Percentiles rank a stretch among this genome's conserved stretches.
Evolutionary conservation across 2,888 invertebrate species (phyloP).

Genomic region (Cheilosia vernalis): DNA sequence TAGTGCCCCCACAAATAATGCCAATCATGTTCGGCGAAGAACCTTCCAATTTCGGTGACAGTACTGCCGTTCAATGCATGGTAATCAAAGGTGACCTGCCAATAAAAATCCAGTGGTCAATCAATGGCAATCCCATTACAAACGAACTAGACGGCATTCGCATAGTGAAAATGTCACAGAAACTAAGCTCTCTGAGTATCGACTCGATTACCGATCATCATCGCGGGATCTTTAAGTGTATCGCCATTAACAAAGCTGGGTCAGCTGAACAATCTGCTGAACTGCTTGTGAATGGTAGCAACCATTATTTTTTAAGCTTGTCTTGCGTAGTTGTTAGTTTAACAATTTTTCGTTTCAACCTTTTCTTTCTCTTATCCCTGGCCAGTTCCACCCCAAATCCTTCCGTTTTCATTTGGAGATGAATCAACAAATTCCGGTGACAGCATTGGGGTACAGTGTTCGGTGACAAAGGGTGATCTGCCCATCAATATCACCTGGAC

Average conservation of each 20-base stretch:
- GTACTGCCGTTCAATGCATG: slow-evolving; percentile 90
- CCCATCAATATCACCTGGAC: slow-evolving; percentile 88
- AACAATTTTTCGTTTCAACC: slow-evolving; percentile 35
- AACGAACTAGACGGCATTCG: slow-evolving; percentile 85
- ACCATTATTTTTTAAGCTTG: slow-evolving; percentile 2
- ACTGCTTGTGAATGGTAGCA: slow-evolving; percentile 88
- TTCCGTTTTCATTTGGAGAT: slow-evolving; percentile 89
- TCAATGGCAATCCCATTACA: slow-evolving; percentile 87
- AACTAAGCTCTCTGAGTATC: slow-evolving; percentile 89
- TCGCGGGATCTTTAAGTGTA: slow-evolving; percentile 90
- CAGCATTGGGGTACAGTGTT: slow-evolving; percentile 87
- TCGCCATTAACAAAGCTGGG: slow-evolving; percentile 88
- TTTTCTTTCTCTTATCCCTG: slow-evolving; percentile 24
- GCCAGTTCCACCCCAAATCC: slow-evolving; percentile 87
- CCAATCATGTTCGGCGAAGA: slow-evolving; percentile 91
- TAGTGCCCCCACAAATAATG: slow-evolving; percentile 90
- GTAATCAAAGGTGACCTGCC: slow-evolving; percentile 92
- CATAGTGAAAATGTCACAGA: slow-evolving; percentile 86
- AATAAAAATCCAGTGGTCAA: slow-evolving; percentile 89
- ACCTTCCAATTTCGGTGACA: slow-evolving; percentile 90
- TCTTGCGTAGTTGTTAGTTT: slow-evolving; percentile 25
- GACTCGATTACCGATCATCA: slow-evolving; percentile 89
- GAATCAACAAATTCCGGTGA: slow-evolving; percentile 89
- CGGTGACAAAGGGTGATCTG: slow-evolving; percentile 86
- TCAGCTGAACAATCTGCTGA: slow-evolving; percentile 87